Conservation (phyloP, 2,113 vertebrate genomes). For the Cyanocitta stelleri region DNA sequence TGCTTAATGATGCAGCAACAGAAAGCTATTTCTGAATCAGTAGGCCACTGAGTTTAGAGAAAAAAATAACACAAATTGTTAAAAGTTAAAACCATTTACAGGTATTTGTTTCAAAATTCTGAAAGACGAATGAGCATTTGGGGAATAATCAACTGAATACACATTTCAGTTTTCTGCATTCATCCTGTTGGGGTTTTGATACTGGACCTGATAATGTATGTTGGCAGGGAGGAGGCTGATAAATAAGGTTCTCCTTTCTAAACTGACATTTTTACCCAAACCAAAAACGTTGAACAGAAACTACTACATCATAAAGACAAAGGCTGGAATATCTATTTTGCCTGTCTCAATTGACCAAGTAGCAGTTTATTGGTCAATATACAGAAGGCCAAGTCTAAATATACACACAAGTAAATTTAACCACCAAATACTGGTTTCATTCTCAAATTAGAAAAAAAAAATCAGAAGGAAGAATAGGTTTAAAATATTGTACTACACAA, state of each 20-base stretch:
- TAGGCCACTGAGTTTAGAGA: not conserved
- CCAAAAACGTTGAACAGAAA: not conserved
- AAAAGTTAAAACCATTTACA: not conserved
- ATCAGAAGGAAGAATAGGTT: not conserved
- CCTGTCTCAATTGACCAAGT: not conserved
- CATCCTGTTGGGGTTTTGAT: not conserved
- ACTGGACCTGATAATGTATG: not conserved
- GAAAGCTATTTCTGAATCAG: not conserved
- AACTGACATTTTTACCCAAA: not conserved
- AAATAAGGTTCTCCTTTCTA: not conserved
- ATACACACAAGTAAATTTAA: not conserved
- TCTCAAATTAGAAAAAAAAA: not conserved
- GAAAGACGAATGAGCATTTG: not conserved
- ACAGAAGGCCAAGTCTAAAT: not conserved
- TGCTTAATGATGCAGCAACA: not conserved
- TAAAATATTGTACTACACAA: not conserved
- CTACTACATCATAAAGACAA: not conserved
- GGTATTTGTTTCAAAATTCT: not conserved
- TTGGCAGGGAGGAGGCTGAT: not conserved
- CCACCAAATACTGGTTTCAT: not conserved
- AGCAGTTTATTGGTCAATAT: not conserved
- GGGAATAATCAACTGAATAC: not conserved
- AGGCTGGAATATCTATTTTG: not conserved
- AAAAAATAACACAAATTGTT: not conserved
- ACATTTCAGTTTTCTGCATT: not conserved